Conservation (phyloP, 1,140 invertebrate genomes). For the Philaenus spumarius region DNA sequence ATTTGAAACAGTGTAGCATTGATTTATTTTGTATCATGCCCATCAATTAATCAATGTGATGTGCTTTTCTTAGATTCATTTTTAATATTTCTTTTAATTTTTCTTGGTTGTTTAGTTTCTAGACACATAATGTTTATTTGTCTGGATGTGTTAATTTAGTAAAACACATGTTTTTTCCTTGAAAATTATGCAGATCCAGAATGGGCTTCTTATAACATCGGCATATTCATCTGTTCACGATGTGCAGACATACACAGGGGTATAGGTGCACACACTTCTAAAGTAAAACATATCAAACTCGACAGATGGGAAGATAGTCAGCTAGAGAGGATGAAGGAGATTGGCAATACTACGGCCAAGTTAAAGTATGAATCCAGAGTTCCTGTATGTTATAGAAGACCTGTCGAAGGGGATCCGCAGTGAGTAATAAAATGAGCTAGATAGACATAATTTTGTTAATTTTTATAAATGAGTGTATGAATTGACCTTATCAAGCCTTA, state of each 20-base stretch:
- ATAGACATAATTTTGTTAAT: too few relatives aligned
- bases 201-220: conserved; percentile 88
- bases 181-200: conserved; percentile 62
- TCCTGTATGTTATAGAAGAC: conserved; percentile 73
- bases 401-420: conserved; percentile 70
- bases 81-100: not conserved
- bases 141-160: too few relatives aligned
- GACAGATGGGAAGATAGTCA: conserved; percentile 82
- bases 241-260: conserved; percentile 77
- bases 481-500: too few relatives aligned
- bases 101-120: not conserved
- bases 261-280: conserved; percentile 80
- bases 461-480: too few relatives aligned
- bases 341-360: conserved; percentile 71
- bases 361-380: conserved; percentile 74
- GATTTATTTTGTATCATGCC: not conserved
- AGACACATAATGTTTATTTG: not conserved
- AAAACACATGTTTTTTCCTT: conserved; percentile 1
- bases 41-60: not conserved
- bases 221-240: conserved; percentile 78
- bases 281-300: conserved; percentile 79
- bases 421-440: too few relatives aligned
- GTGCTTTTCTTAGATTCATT: too few relatives aligned
- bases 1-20: not conserved
- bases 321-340: conserved; percentile 68